Percentiles rank a stretch among this genome's conserved stretches.
Conservation (phyloP, 1,140 invertebrate species). For the Drosophila pachea region DNA sequence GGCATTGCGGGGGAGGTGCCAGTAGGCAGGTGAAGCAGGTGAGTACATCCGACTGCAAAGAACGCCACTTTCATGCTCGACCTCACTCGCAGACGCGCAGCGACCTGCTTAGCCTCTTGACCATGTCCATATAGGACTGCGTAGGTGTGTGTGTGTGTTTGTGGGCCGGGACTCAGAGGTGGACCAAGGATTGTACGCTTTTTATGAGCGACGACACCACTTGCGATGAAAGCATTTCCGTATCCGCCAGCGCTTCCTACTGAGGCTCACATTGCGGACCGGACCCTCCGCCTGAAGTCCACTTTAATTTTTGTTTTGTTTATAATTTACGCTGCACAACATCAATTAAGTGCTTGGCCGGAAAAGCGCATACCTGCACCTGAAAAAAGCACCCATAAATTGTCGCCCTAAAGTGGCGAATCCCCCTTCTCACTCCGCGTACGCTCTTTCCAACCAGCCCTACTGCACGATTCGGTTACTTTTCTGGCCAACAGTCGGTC, state of each 20-base stretch:
- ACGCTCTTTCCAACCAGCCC: background rate
- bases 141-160: slow-evolving; percentile 11
- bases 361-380: slow-evolving; percentile 75
- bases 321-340: slow-evolving; percentile 78
- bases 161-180: slow-evolving; percentile 6
- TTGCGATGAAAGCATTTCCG: slow-evolving; percentile 77
- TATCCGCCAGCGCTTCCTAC: slow-evolving; percentile 59
- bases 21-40: slow-evolving; percentile 13
- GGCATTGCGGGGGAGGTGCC: background rate
- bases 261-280: slow-evolving; percentile 21
- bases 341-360: slow-evolving; percentile 77
- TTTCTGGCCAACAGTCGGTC: slow-evolving; percentile 20
- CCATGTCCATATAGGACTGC: slow-evolving; percentile 27
- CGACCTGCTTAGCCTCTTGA: slow-evolving; percentile 70
- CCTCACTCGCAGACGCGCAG: slow-evolving; percentile 55
- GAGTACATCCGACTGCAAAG: slow-evolving; percentile 56
- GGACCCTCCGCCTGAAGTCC: slow-evolving; percentile 53
- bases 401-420: slow-evolving; percentile 70
- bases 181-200: slow-evolving; percentile 38
- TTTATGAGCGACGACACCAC: slow-evolving; percentile 67
- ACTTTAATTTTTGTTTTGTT: slow-evolving; percentile 78
- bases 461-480: slow-evolving; percentile 18
- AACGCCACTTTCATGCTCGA: slow-evolving; percentile 71
- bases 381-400: slow-evolving; percentile 77
- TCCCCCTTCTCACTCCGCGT: background rate